Conservation (phyloP, 2,113 vertebrate species). For the Lonchura striata region DNA sequence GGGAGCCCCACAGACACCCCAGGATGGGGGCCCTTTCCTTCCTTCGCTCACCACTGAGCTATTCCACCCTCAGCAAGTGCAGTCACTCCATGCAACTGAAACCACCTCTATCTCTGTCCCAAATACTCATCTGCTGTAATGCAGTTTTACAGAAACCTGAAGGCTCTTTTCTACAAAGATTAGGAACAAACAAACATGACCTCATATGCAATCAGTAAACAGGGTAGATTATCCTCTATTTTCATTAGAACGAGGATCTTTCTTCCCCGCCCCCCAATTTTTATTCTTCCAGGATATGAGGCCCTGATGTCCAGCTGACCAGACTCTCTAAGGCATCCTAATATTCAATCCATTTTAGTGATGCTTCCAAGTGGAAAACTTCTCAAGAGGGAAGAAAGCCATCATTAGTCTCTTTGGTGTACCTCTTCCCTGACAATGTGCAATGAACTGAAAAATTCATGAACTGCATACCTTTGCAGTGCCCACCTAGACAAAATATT, state of each 20-base stretch:
- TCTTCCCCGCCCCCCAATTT: rapidly evolving
- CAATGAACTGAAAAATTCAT: background rate
- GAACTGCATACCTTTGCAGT: background rate
- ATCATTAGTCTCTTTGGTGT: background rate
- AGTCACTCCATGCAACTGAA: background rate
- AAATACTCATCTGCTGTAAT: background rate
- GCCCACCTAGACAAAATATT: background rate
- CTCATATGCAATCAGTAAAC: background rate
- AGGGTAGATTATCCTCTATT: background rate
- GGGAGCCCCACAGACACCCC: background rate
- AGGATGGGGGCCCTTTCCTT: background rate
- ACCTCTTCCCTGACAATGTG: background rate
- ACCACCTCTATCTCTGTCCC: background rate
- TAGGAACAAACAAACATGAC: background rate
- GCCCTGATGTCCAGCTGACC: background rate
- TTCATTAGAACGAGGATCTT: background rate
- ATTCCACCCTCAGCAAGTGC: background rate
- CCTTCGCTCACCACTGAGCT: background rate
- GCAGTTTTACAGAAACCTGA: background rate
- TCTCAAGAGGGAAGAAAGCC: background rate
- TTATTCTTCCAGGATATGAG: background rate
- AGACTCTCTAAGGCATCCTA: background rate
- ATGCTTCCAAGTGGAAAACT: background rate
- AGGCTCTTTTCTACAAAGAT: background rate
- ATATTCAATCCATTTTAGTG: background rate